phyloP scores from a whole-genome alignment of 2,888 invertebrate genomes.

The Euplexia lucipara region DNA sequence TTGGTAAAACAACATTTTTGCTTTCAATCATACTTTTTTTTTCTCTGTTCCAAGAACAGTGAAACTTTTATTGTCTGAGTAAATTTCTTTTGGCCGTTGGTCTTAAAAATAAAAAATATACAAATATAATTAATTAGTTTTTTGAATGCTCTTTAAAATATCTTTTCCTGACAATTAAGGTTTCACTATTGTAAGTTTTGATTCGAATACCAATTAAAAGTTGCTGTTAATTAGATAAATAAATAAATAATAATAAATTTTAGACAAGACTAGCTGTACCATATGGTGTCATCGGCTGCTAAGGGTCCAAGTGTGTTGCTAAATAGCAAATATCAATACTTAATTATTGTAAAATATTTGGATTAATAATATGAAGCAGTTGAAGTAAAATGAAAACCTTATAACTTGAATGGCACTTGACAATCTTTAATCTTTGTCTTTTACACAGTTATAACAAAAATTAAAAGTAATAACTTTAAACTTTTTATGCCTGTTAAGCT shows the following conservation, averaged over 20 bases:
- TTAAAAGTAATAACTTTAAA: not conserved
- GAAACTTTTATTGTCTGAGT: not conserved
- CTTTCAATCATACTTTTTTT: slow-evolving; percentile 24
- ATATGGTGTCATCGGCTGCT: no score
- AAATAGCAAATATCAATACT: no score
- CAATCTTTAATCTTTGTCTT: no score
- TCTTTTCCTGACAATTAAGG: not conserved
- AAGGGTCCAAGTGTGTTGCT: no score
- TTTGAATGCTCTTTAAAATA: no score
- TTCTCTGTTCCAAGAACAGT: not conserved
- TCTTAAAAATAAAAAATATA: not conserved
- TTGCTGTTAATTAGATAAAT: slow-evolving; percentile 13
- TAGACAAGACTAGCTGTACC: no score
- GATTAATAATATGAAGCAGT: slow-evolving; percentile 16
- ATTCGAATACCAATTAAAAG: not conserved
- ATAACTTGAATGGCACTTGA: slow-evolving; percentile 5
- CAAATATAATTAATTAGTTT: not conserved
- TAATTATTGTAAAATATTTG: not conserved
- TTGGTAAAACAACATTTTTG: slow-evolving; percentile 89
- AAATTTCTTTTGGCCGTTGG: no score
- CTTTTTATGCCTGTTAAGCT: slow-evolving; percentile 24
- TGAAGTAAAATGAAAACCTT: slow-evolving; percentile 2
- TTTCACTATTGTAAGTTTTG: not conserved
- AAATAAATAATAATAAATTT: no score
- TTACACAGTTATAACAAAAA: no score